Evolutionary conservation across 2,797 vertebrate species (phyloP), one percentile per base, ranked within the genome.

Genomic region (Trematomus bernacchii): DNA sequence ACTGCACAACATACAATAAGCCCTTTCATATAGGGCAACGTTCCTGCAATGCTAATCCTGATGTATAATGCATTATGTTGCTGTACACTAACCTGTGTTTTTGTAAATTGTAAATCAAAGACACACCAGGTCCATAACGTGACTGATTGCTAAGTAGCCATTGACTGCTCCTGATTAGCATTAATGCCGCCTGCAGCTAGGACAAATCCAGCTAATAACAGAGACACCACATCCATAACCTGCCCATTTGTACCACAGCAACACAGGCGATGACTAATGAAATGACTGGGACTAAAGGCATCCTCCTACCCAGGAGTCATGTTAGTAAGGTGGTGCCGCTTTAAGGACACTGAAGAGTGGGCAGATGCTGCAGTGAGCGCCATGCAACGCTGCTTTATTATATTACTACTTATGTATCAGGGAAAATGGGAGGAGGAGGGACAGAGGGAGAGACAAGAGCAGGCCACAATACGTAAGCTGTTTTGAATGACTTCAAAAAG

Each of bases 151-250:
- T 42, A 43, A 30, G 78, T 57, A 52, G 51, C 63, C 60, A 55
- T 27, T 52, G 58, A 77, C 70, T 73, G 77, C 18, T 51, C 55
- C 59, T 79, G 65, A 82, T 87, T 82, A 85, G 57, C 83, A 84
- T 84, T 67, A 62, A 64, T 43, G 0, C 47, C 18, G 82, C 73
- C 71, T 52, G 71, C 6, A 50, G 82, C 78, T 43, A 51, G 65
- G 70, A 75, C 42, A 58, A 81, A 73, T 47, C 40, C 50, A 78
- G 79, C 73, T 50, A 67, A 78, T 76, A 50, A 43, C 70, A 55
- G 51, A 69, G 19, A 16, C 48, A 4, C 62, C 48, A 4, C 62
- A 66, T 83, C 71, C n/a, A 76, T 82, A 57, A 84, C 66, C 30
- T 69, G 54, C 62, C 66, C 50, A 47, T 66, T 80, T 64, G 72